These are phyloP conservation scores for human DNA, from an alignment of 2,113 vertebrate genomes.

Conservation along the genomic window GRCh38 chr4:11289001-11289500, in stretches of 20 bases:
- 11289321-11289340: neutral
- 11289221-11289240: neutral
- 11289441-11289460: neutral
- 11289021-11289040: rapidly evolving
- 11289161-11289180: neutral
- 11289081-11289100: neutral
- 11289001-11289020: neutral
- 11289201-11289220: neutral
- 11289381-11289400: neutral
- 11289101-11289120: neutral
- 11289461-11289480: neutral
- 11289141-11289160: rapidly evolving
- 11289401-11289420: neutral
- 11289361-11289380: neutral
- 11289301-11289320: neutral
- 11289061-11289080: neutral
- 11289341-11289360: neutral
- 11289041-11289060: rapidly evolving
- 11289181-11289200: neutral
- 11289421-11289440: neutral
- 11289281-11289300: neutral
- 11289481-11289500: neutral
- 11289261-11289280: too few species aligned
- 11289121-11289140: neutral
- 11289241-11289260: neutral